These are phyloP conservation scores for Melanotaenia parkinsoni DNA, from an alignment of 2,797 vertebrate species.

Conservation along the genomic window DNA sequence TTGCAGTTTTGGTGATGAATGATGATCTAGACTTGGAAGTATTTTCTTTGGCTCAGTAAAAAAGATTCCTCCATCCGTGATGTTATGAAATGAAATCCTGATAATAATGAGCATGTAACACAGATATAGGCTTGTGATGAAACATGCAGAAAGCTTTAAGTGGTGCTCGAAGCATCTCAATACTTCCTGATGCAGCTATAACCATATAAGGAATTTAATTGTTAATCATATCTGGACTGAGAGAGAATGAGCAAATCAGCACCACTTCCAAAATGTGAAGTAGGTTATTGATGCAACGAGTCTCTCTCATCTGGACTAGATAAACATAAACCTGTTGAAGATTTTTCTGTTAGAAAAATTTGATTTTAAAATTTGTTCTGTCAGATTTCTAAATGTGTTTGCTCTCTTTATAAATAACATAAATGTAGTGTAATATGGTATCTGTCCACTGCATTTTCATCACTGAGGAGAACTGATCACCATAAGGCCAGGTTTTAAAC, in stretches of 20 bases:
- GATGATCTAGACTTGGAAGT: slow-evolving; percentile 10
- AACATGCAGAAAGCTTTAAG: slow-evolving; percentile 16
- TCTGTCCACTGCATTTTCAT: not conserved
- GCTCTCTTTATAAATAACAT: not conserved
- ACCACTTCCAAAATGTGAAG: slow-evolving; percentile 6
- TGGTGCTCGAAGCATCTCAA: slow-evolving; percentile 4
- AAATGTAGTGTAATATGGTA: not conserved
- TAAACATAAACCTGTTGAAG: not conserved
- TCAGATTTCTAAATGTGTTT: not conserved
- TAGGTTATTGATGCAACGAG: slow-evolving; percentile 19
- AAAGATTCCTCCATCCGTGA: slow-evolving; percentile 27
- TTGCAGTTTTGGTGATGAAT: slow-evolving; percentile 17
- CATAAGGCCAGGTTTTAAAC: not conserved
- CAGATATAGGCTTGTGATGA: not conserved
- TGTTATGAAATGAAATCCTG: not conserved
- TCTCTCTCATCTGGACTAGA: not conserved
- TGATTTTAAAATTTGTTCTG: not conserved
- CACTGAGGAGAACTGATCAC: not conserved
- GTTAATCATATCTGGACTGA: not conserved
- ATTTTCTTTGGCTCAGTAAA: slow-evolving; percentile 21
- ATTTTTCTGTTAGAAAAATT: not conserved
- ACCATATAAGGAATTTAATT: not conserved
- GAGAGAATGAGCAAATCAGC: not conserved
- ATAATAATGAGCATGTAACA: slow-evolving; percentile 23
- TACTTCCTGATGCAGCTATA: not conserved